Evolutionary conservation across 2,888 invertebrate species (phyloP), one percentile per base, ranked within the genome.

Genomic region (Cataglyphis altisquamis): DNA sequence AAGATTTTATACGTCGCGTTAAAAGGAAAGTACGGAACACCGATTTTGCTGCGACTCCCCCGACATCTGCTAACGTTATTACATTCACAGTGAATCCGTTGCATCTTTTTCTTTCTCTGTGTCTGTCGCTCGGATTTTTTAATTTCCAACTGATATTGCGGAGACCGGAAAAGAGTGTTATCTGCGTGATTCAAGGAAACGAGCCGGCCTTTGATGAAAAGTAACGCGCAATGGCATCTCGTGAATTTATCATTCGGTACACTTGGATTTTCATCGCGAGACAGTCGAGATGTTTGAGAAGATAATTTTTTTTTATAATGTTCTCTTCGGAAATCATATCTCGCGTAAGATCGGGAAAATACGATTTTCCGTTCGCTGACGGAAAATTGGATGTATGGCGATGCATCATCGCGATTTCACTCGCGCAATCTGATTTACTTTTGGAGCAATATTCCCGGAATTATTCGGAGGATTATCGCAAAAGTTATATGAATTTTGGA

Each of bases 1-100:
- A 81, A 66, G 73, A 85, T 63, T 83, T 78, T 77, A 85, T 87
- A 82, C 48, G 80, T 39, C 62, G 18, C 57, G 60, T 70, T 83
- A 74, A 89, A 75, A 74, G 63, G 70, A 48, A 81, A 78, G 12
- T 36, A 5, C 75, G 82, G 36, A 41, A 66, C 72, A 39, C 25
- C 55, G 48, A 41, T 9, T 32, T 32, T 3, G 3, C 57, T 41
- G 1, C 21, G 41, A 41, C 18, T 64, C 45, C 48, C 32, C 6
- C 15, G 36, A 60, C 41, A 45, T 41, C 15, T 9, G 66, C 6
- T 45, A 21, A 36, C 70, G 18, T 57, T 60, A 41, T 57, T n/a
- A 41, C 39, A 55, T 67, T 39, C 15, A 8, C 60, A 29, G 29
- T 21, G 48, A 8, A 62, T 9, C 9, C 2, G 39, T 5, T 18